A percentile compares a stretch with the other conserved stretches of the same genome.
phyloP scores from a whole-genome alignment of 2,113 vertebrate species.

The Seriola aureovittata region DNA sequence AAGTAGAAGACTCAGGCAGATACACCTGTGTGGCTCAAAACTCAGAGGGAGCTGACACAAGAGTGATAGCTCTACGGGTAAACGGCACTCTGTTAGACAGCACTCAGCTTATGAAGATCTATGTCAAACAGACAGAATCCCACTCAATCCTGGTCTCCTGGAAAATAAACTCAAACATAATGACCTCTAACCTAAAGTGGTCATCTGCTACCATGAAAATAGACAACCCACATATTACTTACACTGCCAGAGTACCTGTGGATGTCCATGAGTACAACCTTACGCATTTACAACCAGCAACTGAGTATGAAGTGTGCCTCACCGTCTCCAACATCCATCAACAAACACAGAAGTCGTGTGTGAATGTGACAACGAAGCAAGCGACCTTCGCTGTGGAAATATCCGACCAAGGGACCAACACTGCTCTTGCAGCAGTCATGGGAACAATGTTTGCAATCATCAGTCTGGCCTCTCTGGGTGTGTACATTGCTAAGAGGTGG shows the following conservation, averaged over 20 bases:
- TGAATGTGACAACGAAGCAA: slow-evolving; percentile 96
- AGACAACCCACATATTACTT: slow-evolving; percentile 97
- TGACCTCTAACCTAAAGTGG: slow-evolving; percentile 97
- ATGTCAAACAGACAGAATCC: slow-evolving; percentile 93
- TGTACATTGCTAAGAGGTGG: slow-evolving; percentile 92
- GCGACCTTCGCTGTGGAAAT: slow-evolving; percentile 89
- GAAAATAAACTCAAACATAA: slow-evolving; percentile 95
- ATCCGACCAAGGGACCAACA: slow-evolving; percentile 92
- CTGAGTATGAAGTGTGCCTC: slow-evolving; percentile 97
- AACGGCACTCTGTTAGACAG: slow-evolving; percentile 95
- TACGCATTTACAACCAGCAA: slow-evolving; percentile 94
- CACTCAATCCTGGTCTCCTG: slow-evolving; percentile 97
- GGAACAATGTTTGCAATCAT: slow-evolving; percentile 94
- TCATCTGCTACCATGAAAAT: slow-evolving; percentile 98
- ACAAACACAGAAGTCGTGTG: slow-evolving; percentile 94
- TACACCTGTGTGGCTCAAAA: slow-evolving; percentile 98
- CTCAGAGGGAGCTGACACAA: slow-evolving; percentile 93
- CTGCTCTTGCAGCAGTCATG: slow-evolving; percentile 93
- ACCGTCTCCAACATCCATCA: slow-evolving; percentile 94
- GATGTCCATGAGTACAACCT: slow-evolving; percentile 98
- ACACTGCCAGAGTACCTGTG: slow-evolving; percentile 95
- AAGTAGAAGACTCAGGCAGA: slow-evolving; percentile 93
- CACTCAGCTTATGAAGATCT: slow-evolving; percentile 94
- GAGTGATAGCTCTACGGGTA: slow-evolving; percentile 91
- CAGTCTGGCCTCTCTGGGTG: slow-evolving; percentile 89